Percentiles rank a stretch among this genome's conserved stretches.
phyloP scores from a whole-genome alignment of 2,888 invertebrate genomes.

The Pandemis cinnamomeana region DNA sequence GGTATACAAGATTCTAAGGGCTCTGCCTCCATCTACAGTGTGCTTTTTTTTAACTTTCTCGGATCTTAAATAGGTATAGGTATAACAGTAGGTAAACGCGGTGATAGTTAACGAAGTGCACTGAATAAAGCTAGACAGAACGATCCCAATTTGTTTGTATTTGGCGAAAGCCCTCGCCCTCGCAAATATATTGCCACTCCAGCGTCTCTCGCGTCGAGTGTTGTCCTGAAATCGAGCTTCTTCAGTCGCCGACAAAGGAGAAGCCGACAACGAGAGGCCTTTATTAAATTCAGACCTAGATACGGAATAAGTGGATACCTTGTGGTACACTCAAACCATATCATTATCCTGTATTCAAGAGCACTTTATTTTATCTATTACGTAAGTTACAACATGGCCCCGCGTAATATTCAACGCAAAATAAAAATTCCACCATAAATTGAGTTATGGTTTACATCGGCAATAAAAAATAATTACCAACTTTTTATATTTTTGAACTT shows the following conservation, averaged over 20 bases:
- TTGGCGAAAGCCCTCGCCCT: slow-evolving; percentile 42
- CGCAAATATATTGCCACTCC: slow-evolving; percentile 52
- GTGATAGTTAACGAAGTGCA: neutral
- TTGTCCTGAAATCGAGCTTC: slow-evolving; percentile 49
- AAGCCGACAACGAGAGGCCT: slow-evolving; percentile 39
- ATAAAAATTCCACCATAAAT: neutral
- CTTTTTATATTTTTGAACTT: neutral
- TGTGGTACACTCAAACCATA: neutral
- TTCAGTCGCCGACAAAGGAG: slow-evolving; percentile 42
- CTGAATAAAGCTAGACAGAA: slow-evolving; percentile 17
- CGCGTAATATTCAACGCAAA: neutral
- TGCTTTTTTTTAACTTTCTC: too few relatives aligned
- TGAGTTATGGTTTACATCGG: neutral
- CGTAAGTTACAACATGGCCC: neutral
- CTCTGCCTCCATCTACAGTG: too few relatives aligned
- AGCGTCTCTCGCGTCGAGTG: slow-evolving; percentile 46
- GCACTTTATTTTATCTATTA: neutral
- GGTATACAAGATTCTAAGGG: too few relatives aligned
- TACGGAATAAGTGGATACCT: slow-evolving; percentile 9
- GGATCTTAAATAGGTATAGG: too few relatives aligned
- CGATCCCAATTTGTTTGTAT: slow-evolving; percentile 43
- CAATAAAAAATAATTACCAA: slow-evolving; percentile 5
- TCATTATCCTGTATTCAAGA: neutral
- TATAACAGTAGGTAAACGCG: too few relatives aligned
- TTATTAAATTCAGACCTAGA: slow-evolving; percentile 38